Evolutionary conservation across 2,113 vertebrate genomes (phyloP).

Genomic region (Scopus umbretta): DNA sequence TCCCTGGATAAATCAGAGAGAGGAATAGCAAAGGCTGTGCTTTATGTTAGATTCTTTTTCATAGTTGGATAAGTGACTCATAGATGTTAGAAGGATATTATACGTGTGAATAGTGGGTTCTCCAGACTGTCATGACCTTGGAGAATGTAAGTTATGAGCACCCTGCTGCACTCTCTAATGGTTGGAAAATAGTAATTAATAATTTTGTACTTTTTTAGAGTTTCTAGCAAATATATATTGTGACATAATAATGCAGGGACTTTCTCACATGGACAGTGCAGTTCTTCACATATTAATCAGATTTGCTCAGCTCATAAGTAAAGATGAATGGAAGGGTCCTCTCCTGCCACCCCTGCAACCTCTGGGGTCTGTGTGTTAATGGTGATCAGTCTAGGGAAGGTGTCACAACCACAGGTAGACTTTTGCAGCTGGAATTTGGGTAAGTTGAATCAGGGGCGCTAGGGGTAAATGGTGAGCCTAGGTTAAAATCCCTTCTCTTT

Average conservation of each 20-base stretch:
- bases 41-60: not conserved
- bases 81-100: not conserved
- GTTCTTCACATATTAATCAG: not conserved
- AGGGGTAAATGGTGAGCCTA: not conserved
- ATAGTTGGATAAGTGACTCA: not conserved
- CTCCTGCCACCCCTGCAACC: not conserved
- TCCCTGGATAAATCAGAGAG: not conserved
- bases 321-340: not conserved
- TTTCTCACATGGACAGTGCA: not conserved
- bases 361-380: not conserved
- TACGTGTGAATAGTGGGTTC: not conserved
- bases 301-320: not conserved
- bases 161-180: constrained; percentile 5
- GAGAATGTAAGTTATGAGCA: not conserved
- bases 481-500: not conserved
- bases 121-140: constrained; percentile 8
- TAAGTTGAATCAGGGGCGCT: not conserved
- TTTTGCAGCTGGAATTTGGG: not conserved
- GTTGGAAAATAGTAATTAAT: constrained; percentile 16
- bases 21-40: not conserved
- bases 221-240: not conserved
- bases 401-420: not conserved
- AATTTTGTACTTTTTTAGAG: not conserved
- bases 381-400: not conserved
- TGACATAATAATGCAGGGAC: not conserved